phyloP scores from a whole-genome alignment of 2,888 invertebrate species.

The Ashinkailepas kermadecensis region DNA sequence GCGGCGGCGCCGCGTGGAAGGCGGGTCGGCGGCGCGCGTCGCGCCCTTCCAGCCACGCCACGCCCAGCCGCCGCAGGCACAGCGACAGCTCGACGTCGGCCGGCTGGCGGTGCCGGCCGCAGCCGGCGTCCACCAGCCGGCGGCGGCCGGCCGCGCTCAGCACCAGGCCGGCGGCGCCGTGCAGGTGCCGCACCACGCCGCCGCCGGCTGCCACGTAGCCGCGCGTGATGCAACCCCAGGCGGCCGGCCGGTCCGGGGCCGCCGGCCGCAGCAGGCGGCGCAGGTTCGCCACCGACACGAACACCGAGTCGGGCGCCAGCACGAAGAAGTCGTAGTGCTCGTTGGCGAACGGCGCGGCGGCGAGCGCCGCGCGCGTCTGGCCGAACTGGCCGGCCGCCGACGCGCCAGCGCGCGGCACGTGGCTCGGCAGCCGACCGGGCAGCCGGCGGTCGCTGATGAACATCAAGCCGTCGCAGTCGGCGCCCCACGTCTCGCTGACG shows the following conservation, averaged over 20 bases:
- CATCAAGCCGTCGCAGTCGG: background rate
- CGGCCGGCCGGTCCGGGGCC: background rate
- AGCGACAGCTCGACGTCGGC: background rate
- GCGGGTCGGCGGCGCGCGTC: background rate
- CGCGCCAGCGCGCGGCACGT: background rate
- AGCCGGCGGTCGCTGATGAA: background rate
- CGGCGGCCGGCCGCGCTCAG: background rate
- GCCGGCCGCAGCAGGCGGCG: background rate
- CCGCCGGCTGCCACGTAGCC: background rate
- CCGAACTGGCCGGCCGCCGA: background rate
- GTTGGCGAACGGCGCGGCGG: background rate
- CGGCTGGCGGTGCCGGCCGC: constrained; percentile 1
- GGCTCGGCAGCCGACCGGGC: background rate
- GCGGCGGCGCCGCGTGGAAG: background rate
- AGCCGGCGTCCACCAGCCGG: background rate
- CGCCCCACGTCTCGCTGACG: background rate
- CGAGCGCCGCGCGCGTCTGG: background rate
- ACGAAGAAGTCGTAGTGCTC: background rate
- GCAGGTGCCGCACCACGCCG: background rate
- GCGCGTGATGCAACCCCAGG: background rate
- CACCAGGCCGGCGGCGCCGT: background rate
- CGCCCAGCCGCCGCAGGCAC: background rate
- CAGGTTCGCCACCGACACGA: background rate
- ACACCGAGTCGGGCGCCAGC: background rate
- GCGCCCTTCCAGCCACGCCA: background rate